Evolutionary conservation across 2,888 invertebrate species (phyloP), one percentile per base, ranked within the genome.

Genomic region (Adela reaumurella): DNA sequence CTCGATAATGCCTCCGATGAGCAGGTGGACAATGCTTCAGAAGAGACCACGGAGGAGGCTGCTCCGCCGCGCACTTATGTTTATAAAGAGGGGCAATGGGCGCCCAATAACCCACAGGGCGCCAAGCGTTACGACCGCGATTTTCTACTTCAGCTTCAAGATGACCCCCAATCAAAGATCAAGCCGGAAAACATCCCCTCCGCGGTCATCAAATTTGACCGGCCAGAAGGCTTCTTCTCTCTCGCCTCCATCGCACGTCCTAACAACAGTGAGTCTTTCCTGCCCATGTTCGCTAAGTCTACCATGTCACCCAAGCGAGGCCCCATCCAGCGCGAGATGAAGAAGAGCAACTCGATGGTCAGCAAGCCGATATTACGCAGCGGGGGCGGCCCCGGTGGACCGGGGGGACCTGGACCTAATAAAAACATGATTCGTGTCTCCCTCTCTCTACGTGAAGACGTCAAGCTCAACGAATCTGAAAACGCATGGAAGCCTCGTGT

Each of bases 401-500:
- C 35, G 3, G 35, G 35, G 53, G 63, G 64, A 20, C 67, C 66
- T 51, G 62, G 61, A 70, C 57, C 70, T 62, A 61, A 78, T 50
- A 84, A 83, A 60, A 81, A 81, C 50, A 78, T 84, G 53, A 87
- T 88, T 53, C 86, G 86, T 60, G 77, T 90, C 1, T 86, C 88
- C 16, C 72, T 92, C 46, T 87, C 88, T 1, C 67, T 90, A 6
- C 81, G 86, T 46, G 89, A 90, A 59, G 92, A 94, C 59, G 90
- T 93, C 0, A 90, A 93, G 65, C 76, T 96, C 2, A 90, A 90
- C 61, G 89, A 91, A 65, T 83, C 88, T 41, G 90, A 93, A 61
- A 94, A 96, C 64, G 95, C 96, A 1, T 97, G 96, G 96, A 90
- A 89, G 59, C 95, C 96, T 2, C 74, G 85, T 49, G 71, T 86